A percentile compares a stretch with the other conserved stretches of the same genome.
These are phyloP conservation scores for Anguilla rostrata DNA, from an alignment of 2,113 vertebrate species.

Conservation along the genomic window DNA sequence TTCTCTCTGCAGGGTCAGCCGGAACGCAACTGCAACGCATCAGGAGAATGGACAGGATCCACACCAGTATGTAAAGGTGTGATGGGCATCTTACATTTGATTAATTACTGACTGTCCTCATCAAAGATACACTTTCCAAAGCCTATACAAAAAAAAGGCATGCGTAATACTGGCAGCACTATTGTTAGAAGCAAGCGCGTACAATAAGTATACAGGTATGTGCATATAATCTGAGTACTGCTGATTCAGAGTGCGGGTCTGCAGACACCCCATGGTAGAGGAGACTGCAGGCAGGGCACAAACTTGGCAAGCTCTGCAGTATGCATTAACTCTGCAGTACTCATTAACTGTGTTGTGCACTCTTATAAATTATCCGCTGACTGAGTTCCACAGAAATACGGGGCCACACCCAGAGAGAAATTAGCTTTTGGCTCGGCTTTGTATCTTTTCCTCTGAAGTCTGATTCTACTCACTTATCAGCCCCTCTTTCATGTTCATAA, in stretches of 20 bases:
- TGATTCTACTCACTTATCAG: background rate
- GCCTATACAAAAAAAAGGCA: background rate
- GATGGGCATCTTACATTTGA: background rate
- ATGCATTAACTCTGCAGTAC: background rate
- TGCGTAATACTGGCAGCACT: too few species aligned
- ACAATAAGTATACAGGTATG: background rate
- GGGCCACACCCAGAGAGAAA: too few species aligned
- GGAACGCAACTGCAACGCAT: background rate
- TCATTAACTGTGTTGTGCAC: too few species aligned
- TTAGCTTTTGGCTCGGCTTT: background rate
- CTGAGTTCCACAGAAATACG: too few species aligned
- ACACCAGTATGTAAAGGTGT: background rate
- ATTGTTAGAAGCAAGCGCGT: background rate
- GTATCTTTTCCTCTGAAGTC: background rate
- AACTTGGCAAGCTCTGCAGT: background rate
- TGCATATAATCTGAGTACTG: background rate
- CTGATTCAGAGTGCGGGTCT: too few species aligned
- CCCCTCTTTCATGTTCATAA: background rate
- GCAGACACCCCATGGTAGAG: background rate
- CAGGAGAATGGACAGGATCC: background rate
- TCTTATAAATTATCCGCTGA: too few species aligned
- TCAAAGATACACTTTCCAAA: background rate
- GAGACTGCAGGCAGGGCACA: background rate
- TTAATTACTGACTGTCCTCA: background rate
- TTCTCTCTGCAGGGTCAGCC: background rate